Evolutionary conservation across 1,140 invertebrate genomes (phyloP).

Genomic region (Drosophila sechellia): DNA sequence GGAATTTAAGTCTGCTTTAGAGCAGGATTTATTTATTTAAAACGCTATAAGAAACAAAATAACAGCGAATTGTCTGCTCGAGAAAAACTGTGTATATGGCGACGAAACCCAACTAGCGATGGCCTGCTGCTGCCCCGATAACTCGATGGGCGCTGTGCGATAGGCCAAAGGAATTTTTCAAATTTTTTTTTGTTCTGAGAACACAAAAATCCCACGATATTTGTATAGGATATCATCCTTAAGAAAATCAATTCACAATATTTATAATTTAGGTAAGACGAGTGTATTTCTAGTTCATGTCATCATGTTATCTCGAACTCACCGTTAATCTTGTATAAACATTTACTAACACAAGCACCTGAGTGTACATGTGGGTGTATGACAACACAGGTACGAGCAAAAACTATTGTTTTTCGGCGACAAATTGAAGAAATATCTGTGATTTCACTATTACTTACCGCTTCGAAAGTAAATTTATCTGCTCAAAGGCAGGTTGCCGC

Average conservation of each 20-base stretch:
- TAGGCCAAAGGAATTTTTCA: not conserved
- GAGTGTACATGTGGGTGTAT: conserved; percentile 8
- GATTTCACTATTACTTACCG: conserved; percentile 40
- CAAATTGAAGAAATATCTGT: not conserved
- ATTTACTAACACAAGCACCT: conserved; percentile 11
- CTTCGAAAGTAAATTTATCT: conserved; percentile 41
- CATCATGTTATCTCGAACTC: not conserved
- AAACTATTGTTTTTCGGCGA: not conserved
- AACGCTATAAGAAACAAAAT: conserved; percentile 34
- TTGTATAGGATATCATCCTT: no score
- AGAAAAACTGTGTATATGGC: conserved; percentile 39
- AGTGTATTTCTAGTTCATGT: not conserved
- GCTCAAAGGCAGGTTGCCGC: conserved; percentile 58
- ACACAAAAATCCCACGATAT: not conserved
- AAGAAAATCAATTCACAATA: no score
- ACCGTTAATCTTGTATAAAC: conserved; percentile 8
- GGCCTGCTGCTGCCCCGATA: conserved; percentile 6
- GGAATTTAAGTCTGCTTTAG: conserved; percentile 53
- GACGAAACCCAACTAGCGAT: conserved; percentile 15
- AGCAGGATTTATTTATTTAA: conserved; percentile 65
- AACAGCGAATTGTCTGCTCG: conserved; percentile 13
- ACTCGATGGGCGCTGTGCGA: not conserved
- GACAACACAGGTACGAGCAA: not conserved
- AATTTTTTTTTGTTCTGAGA: not conserved
- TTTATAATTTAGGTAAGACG: not conserved